Conservation (phyloP, 2,888 invertebrate species). For the Aproaerema taeniolella region DNA sequence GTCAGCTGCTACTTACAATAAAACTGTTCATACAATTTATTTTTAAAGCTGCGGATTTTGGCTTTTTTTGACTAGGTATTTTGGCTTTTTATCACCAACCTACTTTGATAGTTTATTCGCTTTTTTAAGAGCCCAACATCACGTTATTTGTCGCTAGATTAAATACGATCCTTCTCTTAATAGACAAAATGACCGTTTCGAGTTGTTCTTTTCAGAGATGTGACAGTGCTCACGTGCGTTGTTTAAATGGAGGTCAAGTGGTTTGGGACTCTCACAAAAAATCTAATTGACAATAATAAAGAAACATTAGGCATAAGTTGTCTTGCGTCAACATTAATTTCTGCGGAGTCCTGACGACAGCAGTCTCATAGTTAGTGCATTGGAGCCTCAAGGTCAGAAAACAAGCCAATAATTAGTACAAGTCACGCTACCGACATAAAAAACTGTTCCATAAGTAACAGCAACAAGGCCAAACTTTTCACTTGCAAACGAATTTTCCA, state of each 20-base stretch:
- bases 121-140: too few species aligned
- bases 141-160: too few species aligned
- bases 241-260: constrained; percentile 59
- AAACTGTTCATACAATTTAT: too few species aligned
- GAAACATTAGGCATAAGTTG: constrained; percentile 46
- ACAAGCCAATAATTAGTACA: constrained; percentile 13
- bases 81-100: too few species aligned
- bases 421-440: constrained; percentile 25
- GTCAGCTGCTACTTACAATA: too few species aligned
- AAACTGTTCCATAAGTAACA: constrained; percentile 18
- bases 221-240: constrained; percentile 44
- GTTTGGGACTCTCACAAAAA: constrained; percentile 55
- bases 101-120: too few species aligned
- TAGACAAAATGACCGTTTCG: too few species aligned
- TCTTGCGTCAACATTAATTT: constrained; percentile 49
- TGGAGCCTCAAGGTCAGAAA: constrained; percentile 27
- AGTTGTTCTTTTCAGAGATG: constrained; percentile 27
- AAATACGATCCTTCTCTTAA: too few species aligned
- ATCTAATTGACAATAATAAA: constrained; percentile 59
- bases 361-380: constrained; percentile 30
- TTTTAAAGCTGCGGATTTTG: too few species aligned
- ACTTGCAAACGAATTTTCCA: constrained; percentile 13
- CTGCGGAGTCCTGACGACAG: constrained; percentile 42
- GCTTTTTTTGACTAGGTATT: too few species aligned
- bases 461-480: constrained; percentile 19